A percentile compares a stretch with the other conserved stretches of the same genome.
These are phyloP conservation scores for Clarias batrachus DNA, from an alignment of 2,113 vertebrate genomes.

Conservation along the genomic window DNA sequence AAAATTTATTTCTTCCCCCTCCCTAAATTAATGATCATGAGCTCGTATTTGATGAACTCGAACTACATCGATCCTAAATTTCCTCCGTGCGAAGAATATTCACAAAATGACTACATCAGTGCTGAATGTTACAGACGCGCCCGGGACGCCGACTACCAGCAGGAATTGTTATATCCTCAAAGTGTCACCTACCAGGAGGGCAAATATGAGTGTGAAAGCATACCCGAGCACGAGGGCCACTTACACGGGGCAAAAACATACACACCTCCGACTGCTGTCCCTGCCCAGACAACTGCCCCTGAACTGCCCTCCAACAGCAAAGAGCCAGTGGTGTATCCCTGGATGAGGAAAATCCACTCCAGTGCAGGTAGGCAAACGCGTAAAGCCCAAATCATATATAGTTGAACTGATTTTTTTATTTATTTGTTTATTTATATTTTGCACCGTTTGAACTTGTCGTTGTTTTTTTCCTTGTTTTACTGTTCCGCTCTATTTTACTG, in stretches of 20 bases:
- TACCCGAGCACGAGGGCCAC: slow-evolving; percentile 75
- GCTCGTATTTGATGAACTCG: slow-evolving; percentile 99
- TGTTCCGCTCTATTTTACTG: neutral
- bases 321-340: slow-evolving; percentile 85
- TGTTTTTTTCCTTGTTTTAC: neutral
- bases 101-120: slow-evolving; percentile 99
- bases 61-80: slow-evolving; percentile 99
- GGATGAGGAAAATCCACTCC: slow-evolving; percentile 92
- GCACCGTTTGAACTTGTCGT: neutral
- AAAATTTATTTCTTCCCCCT: slow-evolving; percentile 96
- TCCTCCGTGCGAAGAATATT: slow-evolving; percentile 99
- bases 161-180: slow-evolving; percentile 75
- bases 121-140: slow-evolving; percentile 94
- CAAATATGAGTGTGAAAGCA: slow-evolving; percentile 81
- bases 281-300: slow-evolving; percentile 74
- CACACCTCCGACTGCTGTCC: slow-evolving; percentile 75
- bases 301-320: slow-evolving; percentile 80
- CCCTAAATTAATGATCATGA: slow-evolving; percentile 99
- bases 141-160: slow-evolving; percentile 80
- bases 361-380: slow-evolving; percentile 78
- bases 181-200: slow-evolving; percentile 79
- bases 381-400: neutral
- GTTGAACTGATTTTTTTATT: neutral
- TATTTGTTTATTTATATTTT: neutral
- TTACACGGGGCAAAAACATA: slow-evolving; percentile 78